A percentile compares a stretch with the other conserved stretches of the same genome.
Conservation (phyloP, 1,140 invertebrate species). For the Lucilia sericata region DNA sequence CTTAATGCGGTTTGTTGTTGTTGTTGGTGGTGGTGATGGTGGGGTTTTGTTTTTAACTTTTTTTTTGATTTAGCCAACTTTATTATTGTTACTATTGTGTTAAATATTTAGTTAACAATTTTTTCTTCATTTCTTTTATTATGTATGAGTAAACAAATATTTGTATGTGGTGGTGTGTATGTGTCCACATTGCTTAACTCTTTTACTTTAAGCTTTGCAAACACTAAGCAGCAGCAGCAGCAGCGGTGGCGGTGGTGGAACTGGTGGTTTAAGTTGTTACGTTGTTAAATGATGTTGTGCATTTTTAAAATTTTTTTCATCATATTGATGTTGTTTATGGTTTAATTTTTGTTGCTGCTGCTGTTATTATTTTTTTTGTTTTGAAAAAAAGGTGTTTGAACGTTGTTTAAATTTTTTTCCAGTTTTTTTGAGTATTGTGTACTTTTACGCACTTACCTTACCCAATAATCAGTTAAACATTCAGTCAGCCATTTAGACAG, state of each 20-base stretch:
- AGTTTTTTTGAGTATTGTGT: constrained; percentile 30
- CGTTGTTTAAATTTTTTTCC: neutral
- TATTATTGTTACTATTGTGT: neutral
- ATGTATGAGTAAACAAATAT: neutral
- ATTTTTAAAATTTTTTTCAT: constrained; percentile 5
- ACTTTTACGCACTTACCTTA: constrained; percentile 43
- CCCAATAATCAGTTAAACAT: constrained; percentile 20
- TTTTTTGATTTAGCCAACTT: neutral
- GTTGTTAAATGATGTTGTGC: constrained; percentile 5
- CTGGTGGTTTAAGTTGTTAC: neutral
- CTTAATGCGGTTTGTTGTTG: too few relatives aligned
- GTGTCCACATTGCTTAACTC: neutral
- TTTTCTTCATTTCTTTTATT: constrained; percentile 1
- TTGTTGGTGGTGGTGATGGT: neutral
- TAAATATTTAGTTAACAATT: neutral
- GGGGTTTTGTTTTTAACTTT: neutral
- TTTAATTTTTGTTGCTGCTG: constrained; percentile 3
- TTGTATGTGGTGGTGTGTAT: neutral
- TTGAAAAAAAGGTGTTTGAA: constrained; percentile 33
- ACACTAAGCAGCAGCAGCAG: neutral
- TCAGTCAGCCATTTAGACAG: neutral
- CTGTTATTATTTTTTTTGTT: neutral
- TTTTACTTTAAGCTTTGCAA: neutral
- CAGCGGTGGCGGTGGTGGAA: neutral
- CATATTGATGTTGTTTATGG: constrained; percentile 12